Base-by-base conservation (phyloP, 1,140 invertebrate genomes). In the Scaptodrosophila lebanonensis region DNA sequence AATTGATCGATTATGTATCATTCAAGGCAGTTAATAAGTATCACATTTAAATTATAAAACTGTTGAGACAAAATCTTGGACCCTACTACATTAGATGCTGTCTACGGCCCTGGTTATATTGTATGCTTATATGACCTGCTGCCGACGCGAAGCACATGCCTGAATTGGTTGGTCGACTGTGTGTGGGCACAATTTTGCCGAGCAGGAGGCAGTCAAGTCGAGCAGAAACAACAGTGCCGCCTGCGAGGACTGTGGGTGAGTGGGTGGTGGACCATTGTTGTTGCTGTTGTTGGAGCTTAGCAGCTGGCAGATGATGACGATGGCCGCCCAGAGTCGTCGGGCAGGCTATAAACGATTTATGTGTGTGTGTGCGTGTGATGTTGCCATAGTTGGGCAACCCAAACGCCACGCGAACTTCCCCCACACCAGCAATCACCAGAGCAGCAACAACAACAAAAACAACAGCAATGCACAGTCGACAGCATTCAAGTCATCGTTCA, bases 321-420 rank as follows among this genome's bases (percentile, higher is more conserved):
- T 69, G 60, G 59, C 52, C 64, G 54, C 58, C 52, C 47, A 59
- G 32, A 39, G 47, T 39, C 48, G 58, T 79, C 59, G 64, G 72
- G 68, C 64, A 66, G 68, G 73, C 73, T 79, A 79, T 79, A 79
- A 79, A 82, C 73, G 73, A 79, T 79, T 79, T 79, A 79, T 79
- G 73, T 79, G 73, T 73, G 53, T 66, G 73, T 75, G 22, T 25
- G 22, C 8, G 22, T 25, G 22, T 25, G 22, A 3, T 25, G 22
- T 25, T 25, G 22, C 22, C 22, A 25, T 25, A 25, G 22, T 45
- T 45, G 52, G 49, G 59, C 57, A 62, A 53, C 52, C 59, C 59
- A 70, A 73, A 64, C 63, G 62, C 70, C 70, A 69, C 71, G 75
- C 65, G 70, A n/a, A 73, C 70, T 73, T 65, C 30, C 17, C 47